Conservation (phyloP, 2,113 vertebrate genomes). For the Halcyon senegalensis region DNA sequence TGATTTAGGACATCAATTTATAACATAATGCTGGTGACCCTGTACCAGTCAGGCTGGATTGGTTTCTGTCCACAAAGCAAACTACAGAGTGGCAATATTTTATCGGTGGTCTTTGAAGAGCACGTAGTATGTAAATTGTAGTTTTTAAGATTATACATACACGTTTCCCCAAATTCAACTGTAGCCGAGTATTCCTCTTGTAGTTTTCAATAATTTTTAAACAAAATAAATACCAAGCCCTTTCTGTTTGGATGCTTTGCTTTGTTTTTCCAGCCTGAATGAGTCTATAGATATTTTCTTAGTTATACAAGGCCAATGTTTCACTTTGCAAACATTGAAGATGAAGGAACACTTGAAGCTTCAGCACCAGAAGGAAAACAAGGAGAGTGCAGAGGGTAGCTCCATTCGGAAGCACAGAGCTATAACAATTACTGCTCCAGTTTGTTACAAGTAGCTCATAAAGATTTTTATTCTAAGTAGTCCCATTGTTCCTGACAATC, state of each 20-base stretch:
- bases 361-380: conserved; percentile 78
- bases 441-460: conserved; percentile 67
- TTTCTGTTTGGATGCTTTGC: conserved; percentile 41
- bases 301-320: conserved; percentile 63
- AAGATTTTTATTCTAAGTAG: conserved; percentile 47
- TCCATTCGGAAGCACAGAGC: conserved; percentile 62
- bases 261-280: conserved; percentile 61
- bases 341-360: conserved; percentile 73
- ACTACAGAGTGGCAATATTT: not conserved
- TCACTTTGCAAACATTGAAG: conserved; percentile 67
- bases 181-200: not conserved
- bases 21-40: conserved; percentile 68
- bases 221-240: conserved; percentile 61
- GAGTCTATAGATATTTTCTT: conserved; percentile 57
- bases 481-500: conserved; percentile 50
- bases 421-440: conserved; percentile 63
- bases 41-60: conserved; percentile 58
- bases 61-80: conserved; percentile 39
- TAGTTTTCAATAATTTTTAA: conserved; percentile 36
- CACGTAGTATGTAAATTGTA: not conserved
- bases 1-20: conserved; percentile 54
- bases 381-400: conserved; percentile 65
- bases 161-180: conserved; percentile 24
- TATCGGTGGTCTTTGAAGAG: conserved; percentile 51
- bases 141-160: not conserved